Evolutionary conservation across 2,888 invertebrate genomes (phyloP).

Genomic region (Thereva nobilitata): DNA sequence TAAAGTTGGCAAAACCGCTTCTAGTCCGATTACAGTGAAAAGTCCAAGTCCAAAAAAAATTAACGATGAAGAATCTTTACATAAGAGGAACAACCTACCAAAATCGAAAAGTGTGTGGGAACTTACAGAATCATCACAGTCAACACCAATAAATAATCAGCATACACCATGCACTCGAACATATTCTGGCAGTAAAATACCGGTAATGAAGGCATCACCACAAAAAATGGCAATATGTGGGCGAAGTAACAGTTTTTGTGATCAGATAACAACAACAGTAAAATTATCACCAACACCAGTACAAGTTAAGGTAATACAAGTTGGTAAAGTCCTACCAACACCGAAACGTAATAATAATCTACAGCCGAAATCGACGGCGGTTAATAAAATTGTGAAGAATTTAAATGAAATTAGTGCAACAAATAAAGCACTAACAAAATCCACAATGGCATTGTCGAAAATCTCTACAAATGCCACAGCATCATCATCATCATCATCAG

Average conservation of each 20-base stretch:
- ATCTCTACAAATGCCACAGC: slow-evolving; percentile 35
- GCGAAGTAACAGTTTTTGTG: slow-evolving; percentile 52
- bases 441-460: neutral
- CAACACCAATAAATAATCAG: slow-evolving; percentile 59
- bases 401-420: slow-evolving; percentile 40
- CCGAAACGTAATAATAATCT: slow-evolving; percentile 15
- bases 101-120: slow-evolving; percentile 64
- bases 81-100: slow-evolving; percentile 53
- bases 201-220: slow-evolving; percentile 55
- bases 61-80: neutral
- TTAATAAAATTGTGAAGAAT: slow-evolving; percentile 43
- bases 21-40: slow-evolving; percentile 54
- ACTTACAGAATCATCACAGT: slow-evolving; percentile 51
- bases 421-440: neutral
- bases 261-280: slow-evolving; percentile 35
- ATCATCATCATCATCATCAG: neutral
- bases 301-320: slow-evolving; percentile 21
- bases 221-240: slow-evolving; percentile 48
- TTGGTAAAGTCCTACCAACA: slow-evolving; percentile 32
- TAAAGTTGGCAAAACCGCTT: slow-evolving; percentile 50
- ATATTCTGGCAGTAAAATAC: slow-evolving; percentile 66
- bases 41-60: slow-evolving; percentile 52
- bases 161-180: slow-evolving; percentile 46
- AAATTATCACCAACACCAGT: neutral
- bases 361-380: slow-evolving; percentile 36